Evolutionary conservation across 2,888 invertebrate genomes (phyloP).

Genomic region (Diarsia brunnea): DNA sequence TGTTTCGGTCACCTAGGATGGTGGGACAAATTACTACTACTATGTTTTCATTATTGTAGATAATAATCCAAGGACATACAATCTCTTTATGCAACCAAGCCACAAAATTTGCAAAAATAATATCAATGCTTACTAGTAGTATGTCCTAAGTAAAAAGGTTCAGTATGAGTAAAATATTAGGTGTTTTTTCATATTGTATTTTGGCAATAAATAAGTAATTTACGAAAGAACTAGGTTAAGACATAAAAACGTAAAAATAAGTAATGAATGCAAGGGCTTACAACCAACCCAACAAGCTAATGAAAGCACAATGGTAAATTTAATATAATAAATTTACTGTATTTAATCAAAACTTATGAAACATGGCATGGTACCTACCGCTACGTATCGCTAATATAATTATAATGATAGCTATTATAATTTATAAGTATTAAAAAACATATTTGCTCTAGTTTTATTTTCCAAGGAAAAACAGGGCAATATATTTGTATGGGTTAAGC

Average conservation of each 20-base stretch:
- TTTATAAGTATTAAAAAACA: neutral
- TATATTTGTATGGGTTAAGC: neutral
- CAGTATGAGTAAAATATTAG: slow-evolving; percentile 2
- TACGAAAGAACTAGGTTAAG: slow-evolving; percentile 26
- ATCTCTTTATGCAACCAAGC: neutral
- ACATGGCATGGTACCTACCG: neutral
- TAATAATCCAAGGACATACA: neutral
- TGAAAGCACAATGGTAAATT: slow-evolving; percentile 1
- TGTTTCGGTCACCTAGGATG: slow-evolving; percentile 35
- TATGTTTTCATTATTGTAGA: neutral
- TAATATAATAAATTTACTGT: too few relatives aligned
- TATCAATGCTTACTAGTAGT: neutral
- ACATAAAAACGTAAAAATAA: neutral
- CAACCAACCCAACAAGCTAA: slow-evolving; percentile 15
- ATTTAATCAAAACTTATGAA: too few relatives aligned
- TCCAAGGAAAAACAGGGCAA: neutral
- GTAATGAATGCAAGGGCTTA: slow-evolving; percentile 19
- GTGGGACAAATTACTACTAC: neutral
- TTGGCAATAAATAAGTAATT: slow-evolving; percentile 16
- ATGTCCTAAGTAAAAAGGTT: slow-evolving; percentile 3
- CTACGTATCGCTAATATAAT: too few relatives aligned
- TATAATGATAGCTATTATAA: neutral
- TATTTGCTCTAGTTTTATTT: neutral
- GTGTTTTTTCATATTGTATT: neutral
- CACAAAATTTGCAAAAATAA: neutral